Percentiles rank a stretch among this genome's conserved stretches.
Conservation (phyloP, 2,797 vertebrate species). For the Eremophila alpestris region DNA sequence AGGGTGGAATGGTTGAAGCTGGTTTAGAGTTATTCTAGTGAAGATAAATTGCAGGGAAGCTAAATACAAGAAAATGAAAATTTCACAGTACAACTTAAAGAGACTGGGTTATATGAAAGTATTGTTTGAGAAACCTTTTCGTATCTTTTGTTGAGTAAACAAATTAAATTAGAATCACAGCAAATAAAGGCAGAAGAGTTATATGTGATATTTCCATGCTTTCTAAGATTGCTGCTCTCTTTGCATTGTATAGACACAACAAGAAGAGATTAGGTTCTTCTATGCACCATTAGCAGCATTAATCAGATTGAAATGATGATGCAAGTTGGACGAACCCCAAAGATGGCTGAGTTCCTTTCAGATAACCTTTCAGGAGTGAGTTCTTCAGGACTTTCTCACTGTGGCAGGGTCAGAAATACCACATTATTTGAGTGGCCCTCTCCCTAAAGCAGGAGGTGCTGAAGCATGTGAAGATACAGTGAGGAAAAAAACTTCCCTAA, state of each 20-base stretch:
- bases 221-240: neutral
- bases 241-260: neutral
- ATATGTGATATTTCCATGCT: neutral
- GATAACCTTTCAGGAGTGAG: neutral
- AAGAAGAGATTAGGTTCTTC: neutral
- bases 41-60: neutral
- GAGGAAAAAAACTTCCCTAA: neutral
- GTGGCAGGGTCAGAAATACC: neutral
- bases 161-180: neutral
- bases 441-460: neutral
- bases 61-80: neutral
- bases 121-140: neutral
- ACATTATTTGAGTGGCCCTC: neutral
- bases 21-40: neutral
- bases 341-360: neutral
- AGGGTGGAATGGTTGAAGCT: neutral
- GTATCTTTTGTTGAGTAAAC: neutral
- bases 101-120: neutral
- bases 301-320: neutral
- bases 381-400: neutral
- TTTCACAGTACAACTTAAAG: neutral
- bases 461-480: neutral
- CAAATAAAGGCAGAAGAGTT: neutral
- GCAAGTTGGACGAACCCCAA: neutral
- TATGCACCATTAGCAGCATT: neutral